Base-by-base conservation (phyloP, 2,888 invertebrate species). In the Archaeoteleia sp. region DNA sequence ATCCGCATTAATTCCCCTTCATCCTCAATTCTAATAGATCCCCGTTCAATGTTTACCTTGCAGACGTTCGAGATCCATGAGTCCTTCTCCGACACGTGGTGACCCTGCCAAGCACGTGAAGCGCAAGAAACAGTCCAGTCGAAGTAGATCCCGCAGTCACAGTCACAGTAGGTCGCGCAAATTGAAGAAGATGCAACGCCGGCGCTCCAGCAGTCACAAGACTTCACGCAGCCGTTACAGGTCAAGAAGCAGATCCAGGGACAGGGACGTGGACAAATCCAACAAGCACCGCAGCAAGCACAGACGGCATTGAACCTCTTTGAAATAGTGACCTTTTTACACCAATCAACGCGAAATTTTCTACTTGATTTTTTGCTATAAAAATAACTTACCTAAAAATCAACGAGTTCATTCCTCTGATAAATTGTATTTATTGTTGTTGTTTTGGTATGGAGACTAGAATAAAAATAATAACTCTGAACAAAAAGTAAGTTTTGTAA, bases 101-200 rank as follows among this genome's bases (percentile, higher is more conserved):
- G 84, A 85, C 34, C 74, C 73, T 20, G 68, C 80, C 5, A 85
- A 85, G 35, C 85, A 85, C 75, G 70, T 79, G 67, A 85, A 85
- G 40, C 74, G 84, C 34, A 85, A 85, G 74, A 85, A 84, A 46
- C 85, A 84, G n/a, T n/a, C n/a, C 8, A 86, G 86, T 70, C 78
- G 86, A 66, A 86, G 85, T 58, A 78, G 86, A 72, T 86, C 87
- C 1, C 80, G 85, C 15, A 85, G 86, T 34, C 82, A 80, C 40
- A 86, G 85, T 49, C 85, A 82, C 37, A 84, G 87, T 58, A 82
- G 83, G 15, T 77, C 82, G 6, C 79, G 81, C 4, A 85, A 85
- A 69, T 66, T 78, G n/a, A 85, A 85, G 57, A 85, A 85, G 54
- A 75, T 81, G 0, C 81, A 80, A 27, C 78, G 84, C 6, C 77